Base-by-base conservation (phyloP, 2,113 vertebrate genomes). In the Zapus hudsonius region DNA sequence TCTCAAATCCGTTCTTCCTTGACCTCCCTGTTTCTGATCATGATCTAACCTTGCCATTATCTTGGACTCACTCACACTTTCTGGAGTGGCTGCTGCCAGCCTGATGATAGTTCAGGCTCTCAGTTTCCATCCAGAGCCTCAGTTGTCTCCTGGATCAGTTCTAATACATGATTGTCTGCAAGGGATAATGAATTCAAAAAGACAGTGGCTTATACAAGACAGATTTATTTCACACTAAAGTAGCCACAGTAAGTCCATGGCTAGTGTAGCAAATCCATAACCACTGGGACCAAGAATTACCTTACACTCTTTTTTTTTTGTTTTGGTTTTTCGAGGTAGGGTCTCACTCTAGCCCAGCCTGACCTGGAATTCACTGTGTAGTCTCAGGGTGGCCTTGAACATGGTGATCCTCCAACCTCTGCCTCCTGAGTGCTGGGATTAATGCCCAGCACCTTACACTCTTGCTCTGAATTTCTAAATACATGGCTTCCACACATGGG, bases 11-110 rank as follows among this genome's bases (percentile, higher is more conserved):
- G 27, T 22, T 80, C 82, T 90, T 79, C 42, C 44, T 66, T 52
- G 57, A 64, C 42, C 80, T 94, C 47, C 25, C 8, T 67, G 67
- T 92, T 93, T 78, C 47, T 92, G 40, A 88, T 81, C 72, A 40
- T 64, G 40, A 67, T 52, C 73, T 27, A 55, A 59, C 19, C 19
- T n/a, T 52, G 40, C 23, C 55, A 74, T 84, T 36, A 86, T 69
- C 42, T 52, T 87, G 44, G 55, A 79, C 11, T 89, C 80, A 82
- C 15, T 69, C 87, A 42, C 38, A 44, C 22, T 92, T 89, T 38
- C 19, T 83, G 67, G 52, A 89, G 10, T 93, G 40, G 44, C 44
- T 64, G 31, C 52, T 75, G 40, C n/a, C 19, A 84, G 84, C 4
- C n/a, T 92, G 29, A 44, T 90, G 59, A 78, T 72, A 79, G 55